Evolutionary conservation across 2,888 invertebrate genomes (phyloP).

Genomic region (Papilio protenor): DNA sequence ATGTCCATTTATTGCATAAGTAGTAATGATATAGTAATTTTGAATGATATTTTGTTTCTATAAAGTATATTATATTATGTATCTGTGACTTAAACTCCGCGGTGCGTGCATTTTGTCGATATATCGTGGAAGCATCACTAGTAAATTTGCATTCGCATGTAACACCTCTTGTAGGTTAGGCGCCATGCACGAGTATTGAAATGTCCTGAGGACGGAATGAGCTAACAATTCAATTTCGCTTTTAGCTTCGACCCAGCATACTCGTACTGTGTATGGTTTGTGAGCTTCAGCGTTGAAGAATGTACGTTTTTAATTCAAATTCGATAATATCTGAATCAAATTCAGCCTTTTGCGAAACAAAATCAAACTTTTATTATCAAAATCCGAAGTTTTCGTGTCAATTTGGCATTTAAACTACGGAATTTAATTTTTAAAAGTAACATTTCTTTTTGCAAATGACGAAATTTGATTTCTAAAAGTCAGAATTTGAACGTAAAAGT

Average conservation of each 20-base stretch:
- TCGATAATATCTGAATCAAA: background rate
- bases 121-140: constrained; percentile 67
- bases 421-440: constrained; percentile 15
- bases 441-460: background rate
- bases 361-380: background rate
- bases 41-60: constrained; percentile 35
- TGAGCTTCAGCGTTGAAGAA: constrained; percentile 73
- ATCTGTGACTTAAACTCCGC: constrained; percentile 45
- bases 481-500: background rate
- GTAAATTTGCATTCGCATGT: constrained; percentile 70
- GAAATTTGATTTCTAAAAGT: background rate
- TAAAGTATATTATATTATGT: constrained; percentile 10
- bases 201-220: constrained; percentile 77
- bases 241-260: constrained; percentile 75
- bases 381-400: background rate
- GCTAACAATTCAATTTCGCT: constrained; percentile 84
- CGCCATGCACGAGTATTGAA: constrained; percentile 72
- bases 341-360: background rate
- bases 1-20: constrained; percentile 32
- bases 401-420: background rate
- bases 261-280: constrained; percentile 69
- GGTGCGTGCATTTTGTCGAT: constrained; percentile 45
- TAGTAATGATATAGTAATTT: constrained; percentile 25
- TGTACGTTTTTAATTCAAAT: constrained; percentile 22
- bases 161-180: constrained; percentile 51